Evolutionary conservation across 2,113 vertebrate species (phyloP), one percentile per base, ranked within the genome.

Genomic region (Vulpes lagopus): DNA sequence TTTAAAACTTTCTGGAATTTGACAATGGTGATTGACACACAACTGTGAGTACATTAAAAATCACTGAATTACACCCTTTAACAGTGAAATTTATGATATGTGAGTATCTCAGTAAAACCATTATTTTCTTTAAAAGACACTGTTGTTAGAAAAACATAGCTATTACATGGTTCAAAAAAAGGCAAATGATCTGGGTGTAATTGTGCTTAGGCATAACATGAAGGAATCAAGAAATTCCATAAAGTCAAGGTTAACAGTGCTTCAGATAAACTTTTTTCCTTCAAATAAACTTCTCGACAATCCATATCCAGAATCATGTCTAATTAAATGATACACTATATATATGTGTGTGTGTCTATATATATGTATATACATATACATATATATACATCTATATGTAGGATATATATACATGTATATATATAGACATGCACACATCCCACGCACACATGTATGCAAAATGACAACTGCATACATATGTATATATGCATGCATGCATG

Each of bases 141-240:
- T 51, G 17, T 27, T 88, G 23, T 81, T 65, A 67, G 51, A 71
- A 62, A 95, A 88, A 85, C 59, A 85, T 60, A 69, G 78, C 35
- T 84, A 57, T 51, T 81, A 84, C 4, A 76, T 71, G 9, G 38
- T 62, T 71, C n/a, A 43, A 80, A 43, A 69, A 60, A 57, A 25
- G 14, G 20, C 4, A 62, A 95, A 59, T 12, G 89, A 79, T 87
- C 59, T 94, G 25, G 74, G 3, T 85, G 11, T 5, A 94, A 3
- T 15, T 91, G 25, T 86, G 3, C 30, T 94, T 91, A 51, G 14
- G 25, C 16, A 89, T 35, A 62, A 80, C 30, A 57, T 8, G 5
- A 96, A 84, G 22, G 25, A 84, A 89, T 71, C 32, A 94, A 89
- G 17, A 85, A 86, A 97, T 74, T 89, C n/a, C 71, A 80, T 20